phyloP scores from a whole-genome alignment of 1,140 invertebrate species.

The Cotesia typhae region DNA sequence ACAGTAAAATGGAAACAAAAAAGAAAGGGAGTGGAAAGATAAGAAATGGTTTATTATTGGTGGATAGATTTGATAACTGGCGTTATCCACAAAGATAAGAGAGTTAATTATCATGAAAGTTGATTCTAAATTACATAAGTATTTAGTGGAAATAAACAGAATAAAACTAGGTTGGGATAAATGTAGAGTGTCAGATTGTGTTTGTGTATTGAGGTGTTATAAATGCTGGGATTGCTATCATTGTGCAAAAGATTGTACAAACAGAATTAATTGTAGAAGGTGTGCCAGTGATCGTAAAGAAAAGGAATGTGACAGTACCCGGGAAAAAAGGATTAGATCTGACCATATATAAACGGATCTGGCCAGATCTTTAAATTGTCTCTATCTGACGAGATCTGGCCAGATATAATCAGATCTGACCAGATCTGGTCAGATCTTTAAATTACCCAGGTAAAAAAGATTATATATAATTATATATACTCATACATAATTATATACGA shows the following conservation, averaged over 20 bases:
- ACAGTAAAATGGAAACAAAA: background rate
- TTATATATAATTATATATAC: too few species aligned
- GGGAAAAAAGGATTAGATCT: too few species aligned
- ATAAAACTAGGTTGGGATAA: constrained; percentile 29
- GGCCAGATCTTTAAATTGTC: too few species aligned
- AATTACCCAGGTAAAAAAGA: too few species aligned
- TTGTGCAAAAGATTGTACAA: background rate
- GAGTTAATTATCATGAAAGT: constrained; percentile 7
- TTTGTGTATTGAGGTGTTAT: constrained; percentile 30
- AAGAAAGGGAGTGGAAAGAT: background rate
- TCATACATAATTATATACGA: too few species aligned
- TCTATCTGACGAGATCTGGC: too few species aligned
- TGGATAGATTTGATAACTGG: too few species aligned
- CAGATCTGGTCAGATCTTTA: too few species aligned
- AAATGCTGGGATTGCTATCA: constrained; percentile 36
- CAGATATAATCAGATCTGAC: too few species aligned
- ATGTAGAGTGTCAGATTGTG: constrained; percentile 21
- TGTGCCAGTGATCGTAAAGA: constrained; percentile 6
- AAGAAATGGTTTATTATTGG: background rate
- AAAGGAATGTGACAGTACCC: background rate
- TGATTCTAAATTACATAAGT: constrained; percentile 8
- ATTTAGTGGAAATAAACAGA: constrained; percentile 17
- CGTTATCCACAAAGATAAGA: too few species aligned
- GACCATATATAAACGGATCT: too few species aligned
- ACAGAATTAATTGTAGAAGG: background rate